Evolutionary conservation across 2,113 vertebrate genomes (phyloP), one percentile per base, ranked within the genome.

Genomic region (Orthonyx spaldingii): DNA sequence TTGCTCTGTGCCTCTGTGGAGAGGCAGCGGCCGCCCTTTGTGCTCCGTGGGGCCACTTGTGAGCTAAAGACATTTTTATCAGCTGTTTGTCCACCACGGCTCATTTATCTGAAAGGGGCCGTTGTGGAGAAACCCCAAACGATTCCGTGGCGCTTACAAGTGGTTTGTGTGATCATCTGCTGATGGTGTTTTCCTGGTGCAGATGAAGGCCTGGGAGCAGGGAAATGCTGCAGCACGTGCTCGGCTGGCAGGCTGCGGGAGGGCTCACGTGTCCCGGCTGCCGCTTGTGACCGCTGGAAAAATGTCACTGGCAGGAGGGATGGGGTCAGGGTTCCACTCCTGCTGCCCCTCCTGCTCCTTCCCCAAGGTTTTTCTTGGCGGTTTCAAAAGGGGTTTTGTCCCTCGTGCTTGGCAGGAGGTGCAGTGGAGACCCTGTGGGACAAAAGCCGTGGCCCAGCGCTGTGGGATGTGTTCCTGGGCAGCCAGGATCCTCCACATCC

Each of bases 371-470:
- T 28, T 16, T 10, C 37, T 7, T 9, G 23, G 14, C 13, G 5
- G 6, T 26, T 70, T 18, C 77, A 10, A 33, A 82, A n/a, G 60
- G 60, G 35, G 2, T 70, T 94, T 87, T 82, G 75, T 60, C n/a
- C 32, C 26, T 41, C 19, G 46, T 52, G 47, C 12, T 50, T 66
- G 52, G 35, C 41, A 13, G 21, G 60, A 72, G 41, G 55, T 39
- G 35, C 16, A 52, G 57, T 11, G 53, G 76, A 64, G 75, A 55
- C 2, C 22, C 41, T 9, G 50, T 3, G 44, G 80, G 46, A 32
- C 14, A 24, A 59, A 89, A 76, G 50, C 33, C 13, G 0, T 10
- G 46, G 15, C 17, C 7, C 13, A 3, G 41, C 0, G 0, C 24
- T 41, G 76, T 42, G 88, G 80, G 80, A 12, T 66, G 69, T 17